These are phyloP conservation scores for Sander lucioperca DNA, from an alignment of 2,113 vertebrate genomes.

Conservation along the genomic window DNA sequence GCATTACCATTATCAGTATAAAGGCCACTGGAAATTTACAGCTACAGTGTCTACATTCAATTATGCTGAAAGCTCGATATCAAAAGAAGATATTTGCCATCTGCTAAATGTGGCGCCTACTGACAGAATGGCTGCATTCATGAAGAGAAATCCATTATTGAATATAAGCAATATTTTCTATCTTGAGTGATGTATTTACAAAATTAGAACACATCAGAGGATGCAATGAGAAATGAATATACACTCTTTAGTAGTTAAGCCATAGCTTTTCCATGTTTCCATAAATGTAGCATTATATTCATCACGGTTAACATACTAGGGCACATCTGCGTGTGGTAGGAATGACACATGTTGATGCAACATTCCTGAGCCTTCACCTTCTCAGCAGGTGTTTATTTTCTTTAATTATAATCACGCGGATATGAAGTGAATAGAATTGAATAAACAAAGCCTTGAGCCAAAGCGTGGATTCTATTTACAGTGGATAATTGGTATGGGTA, in stretches of 20 bases:
- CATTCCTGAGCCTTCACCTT: constrained; percentile 37
- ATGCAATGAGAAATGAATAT: not conserved
- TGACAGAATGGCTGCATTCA: not conserved
- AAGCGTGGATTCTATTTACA: constrained; percentile 85
- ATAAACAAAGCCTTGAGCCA: constrained; percentile 83
- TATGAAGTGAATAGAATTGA: constrained; percentile 80
- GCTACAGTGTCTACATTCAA: not conserved
- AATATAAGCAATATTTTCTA: not conserved
- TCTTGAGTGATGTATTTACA: not conserved
- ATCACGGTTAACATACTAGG: not conserved
- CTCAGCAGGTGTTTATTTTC: constrained; percentile 71
- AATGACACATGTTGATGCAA: constrained; percentile 22
- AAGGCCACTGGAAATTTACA: not conserved
- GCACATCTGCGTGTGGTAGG: not conserved
- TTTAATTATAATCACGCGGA: constrained; percentile 77
- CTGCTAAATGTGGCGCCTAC: not conserved
- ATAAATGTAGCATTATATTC: not conserved
- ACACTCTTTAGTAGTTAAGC: not conserved
- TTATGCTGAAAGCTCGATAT: not conserved
- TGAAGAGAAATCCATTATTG: constrained; percentile 1
- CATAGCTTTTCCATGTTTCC: not conserved
- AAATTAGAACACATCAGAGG: not conserved
- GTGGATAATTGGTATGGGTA: constrained; percentile 84
- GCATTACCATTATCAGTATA: no score
- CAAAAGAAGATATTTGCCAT: not conserved